A percentile compares a stretch with the other conserved stretches of the same genome.
Evolutionary conservation across 2,113 vertebrate genomes (phyloP).

Genomic region (Oncorhynchus mykiss): DNA sequence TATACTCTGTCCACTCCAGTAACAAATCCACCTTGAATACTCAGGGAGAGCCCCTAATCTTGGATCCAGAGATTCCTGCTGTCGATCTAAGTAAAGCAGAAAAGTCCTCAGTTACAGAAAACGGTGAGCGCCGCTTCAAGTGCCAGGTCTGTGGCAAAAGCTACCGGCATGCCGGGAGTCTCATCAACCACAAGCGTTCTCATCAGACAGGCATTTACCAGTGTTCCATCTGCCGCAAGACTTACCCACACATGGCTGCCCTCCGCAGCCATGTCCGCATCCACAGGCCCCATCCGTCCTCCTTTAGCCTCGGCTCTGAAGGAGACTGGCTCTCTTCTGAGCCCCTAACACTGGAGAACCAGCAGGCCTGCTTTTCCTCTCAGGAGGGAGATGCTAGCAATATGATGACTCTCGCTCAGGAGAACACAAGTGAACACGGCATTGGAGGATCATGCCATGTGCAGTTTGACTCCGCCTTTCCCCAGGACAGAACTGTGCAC

Average conservation of each 20-base stretch:
- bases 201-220: conserved; percentile 85
- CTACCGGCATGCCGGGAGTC: conserved; percentile 87
- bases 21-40: conserved; percentile 53
- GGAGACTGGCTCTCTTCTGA: conserved; percentile 77
- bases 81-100: conserved; percentile 46
- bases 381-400: conserved; percentile 28
- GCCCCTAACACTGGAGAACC: conserved; percentile 65
- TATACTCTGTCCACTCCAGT: conserved; percentile 73
- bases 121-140: conserved; percentile 70
- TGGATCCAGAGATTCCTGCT: conserved; percentile 45
- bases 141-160: conserved; percentile 86
- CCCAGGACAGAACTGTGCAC: conserved; percentile 52
- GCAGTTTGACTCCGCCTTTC: conserved; percentile 58
- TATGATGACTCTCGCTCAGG: conserved; percentile 40
- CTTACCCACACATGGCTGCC: conserved; percentile 83
- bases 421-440: conserved; percentile 44
- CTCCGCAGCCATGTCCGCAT: conserved; percentile 85
- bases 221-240: conserved; percentile 82
- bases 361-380: conserved; percentile 56
- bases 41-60: conserved; percentile 59
- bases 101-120: conserved; percentile 44
- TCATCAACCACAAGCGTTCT: conserved; percentile 88
- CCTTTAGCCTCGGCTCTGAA: conserved; percentile 48
- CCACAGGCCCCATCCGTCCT: conserved; percentile 74
- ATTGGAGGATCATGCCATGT: conserved; percentile 48